phyloP scores from a whole-genome alignment of 2,888 invertebrate species.

The Thysanoteuthis rhombus region DNA sequence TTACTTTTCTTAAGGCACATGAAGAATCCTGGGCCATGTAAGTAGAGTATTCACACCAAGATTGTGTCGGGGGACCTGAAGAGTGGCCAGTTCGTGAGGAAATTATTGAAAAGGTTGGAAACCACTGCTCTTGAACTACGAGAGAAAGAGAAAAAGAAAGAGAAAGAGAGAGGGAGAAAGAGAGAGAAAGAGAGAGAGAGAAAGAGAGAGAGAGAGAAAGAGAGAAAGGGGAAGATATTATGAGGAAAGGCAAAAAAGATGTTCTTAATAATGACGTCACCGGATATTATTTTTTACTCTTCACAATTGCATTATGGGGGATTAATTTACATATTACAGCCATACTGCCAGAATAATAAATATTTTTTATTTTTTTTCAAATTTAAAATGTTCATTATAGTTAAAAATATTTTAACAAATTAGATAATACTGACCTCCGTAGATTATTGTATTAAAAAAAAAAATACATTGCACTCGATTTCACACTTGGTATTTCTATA shows the following conservation, averaged over 20 bases:
- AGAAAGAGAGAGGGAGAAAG: too few relatives aligned
- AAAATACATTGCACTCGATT: neutral
- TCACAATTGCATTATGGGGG: neutral
- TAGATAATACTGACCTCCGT: neutral
- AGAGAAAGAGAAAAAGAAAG: too few relatives aligned
- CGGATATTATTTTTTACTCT: neutral
- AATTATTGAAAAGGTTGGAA: too few relatives aligned
- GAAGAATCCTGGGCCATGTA: too few relatives aligned
- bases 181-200: too few relatives aligned
- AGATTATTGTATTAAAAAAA: neutral
- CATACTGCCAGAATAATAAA: neutral
- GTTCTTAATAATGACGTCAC: neutral
- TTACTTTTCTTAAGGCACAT: too few relatives aligned
- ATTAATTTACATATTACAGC: neutral
- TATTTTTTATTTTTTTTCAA: neutral
- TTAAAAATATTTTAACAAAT: neutral
- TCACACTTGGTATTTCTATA: too few relatives aligned
- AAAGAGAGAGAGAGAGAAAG: too few relatives aligned
- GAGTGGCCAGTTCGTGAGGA: too few relatives aligned
- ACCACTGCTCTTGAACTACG: too few relatives aligned
- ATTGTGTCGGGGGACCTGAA: too few relatives aligned
- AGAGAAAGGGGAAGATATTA: neutral
- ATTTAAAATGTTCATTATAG: neutral
- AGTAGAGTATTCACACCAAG: too few relatives aligned
- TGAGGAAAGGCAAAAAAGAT: neutral